Base-by-base conservation (phyloP, 2,888 invertebrate species). In the Pheosia gnoma region DNA sequence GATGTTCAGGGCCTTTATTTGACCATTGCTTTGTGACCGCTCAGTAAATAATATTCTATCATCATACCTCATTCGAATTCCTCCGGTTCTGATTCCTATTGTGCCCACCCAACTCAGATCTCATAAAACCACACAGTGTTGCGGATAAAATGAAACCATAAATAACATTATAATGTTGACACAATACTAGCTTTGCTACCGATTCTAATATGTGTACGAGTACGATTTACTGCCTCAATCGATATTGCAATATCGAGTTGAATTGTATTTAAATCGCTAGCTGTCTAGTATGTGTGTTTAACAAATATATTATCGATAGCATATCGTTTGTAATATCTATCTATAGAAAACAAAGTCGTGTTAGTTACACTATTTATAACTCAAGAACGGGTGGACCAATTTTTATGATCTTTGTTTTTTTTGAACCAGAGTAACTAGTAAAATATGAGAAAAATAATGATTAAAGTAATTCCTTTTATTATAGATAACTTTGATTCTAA, bases 131-230 rank as follows among this genome's bases (percentile, higher is more conserved):
- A 74, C 47, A 54, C 45, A 36, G 61, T 68, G 63, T 72, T 75
- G 78, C 60, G 71, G 84, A 81, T 84, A 85, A 84, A 81, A 80
- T 74, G 70, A 74, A 82, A 72, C 82, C 73, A 85, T 88, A 88
- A 87, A 86, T 85, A 78, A 83, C 66, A 70, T 72, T 78, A 78
- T 81, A 79, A 85, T 83, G 83, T 87, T 83, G 81, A 84, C 83
- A 86, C 74, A 77, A 76, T 75, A 63, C 60, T 25, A 25, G 1
- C 25, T 36, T 72, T 64, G 86, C 86, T 87, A 85, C 88, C 77
- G 83, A 82, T 84, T 83, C 70, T 80, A 83, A 83, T 78, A 74
- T 80, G 79, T 83, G 80, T 82, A 80, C 77, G 78, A 81, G 77
- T 78, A 75, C 74, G 76, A 86, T 83, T 86, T 86, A 86, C 83